Base-by-base conservation (phyloP, 1,140 invertebrate genomes). In the Penaeus japonicus region DNA sequence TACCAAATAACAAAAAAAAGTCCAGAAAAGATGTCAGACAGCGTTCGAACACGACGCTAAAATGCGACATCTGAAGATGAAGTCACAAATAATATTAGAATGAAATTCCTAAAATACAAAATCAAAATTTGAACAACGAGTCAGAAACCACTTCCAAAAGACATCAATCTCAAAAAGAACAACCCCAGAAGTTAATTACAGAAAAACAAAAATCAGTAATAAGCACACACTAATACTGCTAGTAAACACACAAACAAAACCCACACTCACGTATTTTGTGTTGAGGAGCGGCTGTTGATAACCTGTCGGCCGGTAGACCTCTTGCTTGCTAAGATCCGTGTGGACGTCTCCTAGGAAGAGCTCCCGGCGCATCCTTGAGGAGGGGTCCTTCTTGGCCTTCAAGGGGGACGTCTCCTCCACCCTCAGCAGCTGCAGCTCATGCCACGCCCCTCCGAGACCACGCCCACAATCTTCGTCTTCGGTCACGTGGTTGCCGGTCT, bases 361-460 rank as follows among this genome's bases (percentile, higher is more conserved):
- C 32, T 88, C 65, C 32, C 65, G 10, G 15, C 32, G 24, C 24
- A 27, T n/a, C 18, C 65, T 32, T 73, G n/a, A 73, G 32, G 65
- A 30, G n/a, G 65, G 32, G 17, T 62, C 55, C 53, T 83, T 57
- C 80, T 59, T 24, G 54, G 5, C 15, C 59, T 39, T 32, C 24
- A 12, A 2, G 32, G 70, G 62, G 24, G 27, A 20, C 54, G 80
- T 88, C 5, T 82, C 32, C 80, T 88, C 86, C 39, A 88, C 86
- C 73, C 86, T 83, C 65, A 88, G 30, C 7, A 84, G 86, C 80
- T 88, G 86, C 4, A 84, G 86, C 73, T 88, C 86, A 55, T 88
- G 62, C 86, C 86, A 88, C 39, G 86, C 86, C 10, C 65, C 80
- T 15, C 86, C 86, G 15, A 88, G 86, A 15, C 80, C 80, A 17